Evolutionary conservation across 2,113 vertebrate genomes (phyloP).

Genomic region (Lathamus discolor): DNA sequence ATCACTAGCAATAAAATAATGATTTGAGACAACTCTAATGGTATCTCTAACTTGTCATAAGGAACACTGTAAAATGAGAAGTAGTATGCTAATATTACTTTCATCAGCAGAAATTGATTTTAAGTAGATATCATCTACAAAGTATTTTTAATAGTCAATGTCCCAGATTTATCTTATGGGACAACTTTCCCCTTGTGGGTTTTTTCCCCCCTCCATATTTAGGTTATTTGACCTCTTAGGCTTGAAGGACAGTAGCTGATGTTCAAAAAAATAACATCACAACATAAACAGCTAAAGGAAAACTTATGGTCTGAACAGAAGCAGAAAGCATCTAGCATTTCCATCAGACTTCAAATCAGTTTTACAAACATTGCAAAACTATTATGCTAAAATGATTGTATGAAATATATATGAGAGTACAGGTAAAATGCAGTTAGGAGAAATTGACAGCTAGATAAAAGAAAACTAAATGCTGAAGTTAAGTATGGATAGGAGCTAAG

Average conservation of each 20-base stretch:
- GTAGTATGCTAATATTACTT: background rate
- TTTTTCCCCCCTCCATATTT: background rate
- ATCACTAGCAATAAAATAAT: conserved; percentile 46
- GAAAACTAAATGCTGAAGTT: background rate
- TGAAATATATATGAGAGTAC: background rate
- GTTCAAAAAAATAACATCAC: background rate
- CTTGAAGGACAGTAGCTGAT: background rate
- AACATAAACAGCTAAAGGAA: background rate
- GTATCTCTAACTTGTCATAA: conserved; percentile 29
- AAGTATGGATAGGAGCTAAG: background rate
- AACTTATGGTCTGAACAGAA: background rate
- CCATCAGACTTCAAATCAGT: background rate
- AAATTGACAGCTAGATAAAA: background rate
- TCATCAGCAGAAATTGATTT: background rate
- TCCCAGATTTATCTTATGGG: background rate
- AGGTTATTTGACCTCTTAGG: background rate
- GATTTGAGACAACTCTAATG: conserved; percentile 18
- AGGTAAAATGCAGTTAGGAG: background rate
- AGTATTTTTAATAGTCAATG: background rate
- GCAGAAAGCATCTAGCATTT: background rate
- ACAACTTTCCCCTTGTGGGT: background rate
- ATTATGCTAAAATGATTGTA: background rate
- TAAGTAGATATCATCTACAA: background rate
- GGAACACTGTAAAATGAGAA: background rate
- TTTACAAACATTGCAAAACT: background rate